Base-by-base conservation (phyloP, 2,888 invertebrate species). In the Mythimna ferrago region DNA sequence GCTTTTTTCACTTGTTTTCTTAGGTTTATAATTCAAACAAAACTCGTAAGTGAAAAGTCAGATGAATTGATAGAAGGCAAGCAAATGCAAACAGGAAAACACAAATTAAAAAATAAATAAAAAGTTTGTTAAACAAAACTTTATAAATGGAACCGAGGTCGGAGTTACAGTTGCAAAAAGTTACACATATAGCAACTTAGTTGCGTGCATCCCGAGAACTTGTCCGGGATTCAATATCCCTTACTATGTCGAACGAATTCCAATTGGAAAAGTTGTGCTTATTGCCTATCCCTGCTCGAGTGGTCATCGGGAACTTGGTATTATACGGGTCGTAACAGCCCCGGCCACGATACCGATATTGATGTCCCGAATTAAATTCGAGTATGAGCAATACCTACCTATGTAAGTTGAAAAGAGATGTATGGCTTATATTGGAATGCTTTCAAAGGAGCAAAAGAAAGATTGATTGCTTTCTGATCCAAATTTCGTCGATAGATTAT, bases 211-310 rank as follows among this genome's bases (percentile, higher is more conserved):
- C 7, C 72, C n/a, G 32, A 32, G 57, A 85, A 85, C 75, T 81
- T 76, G 53, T 68, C 79, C 76, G 78, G 79, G 65, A 85, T 88
- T 85, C 86, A 87, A 89, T 83, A 86, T 83, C 77, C 83, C 68
- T 73, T 71, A 82, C 78, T 69, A 75, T 77, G 83, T 85, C 71
- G 77, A 81, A 80, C 84, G 84, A 87, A 86, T 88, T 89, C 84
- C 85, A 87, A 90, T 90, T 88, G 90, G 85, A 88, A 90, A 90
- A 90, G 85, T 87, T 87, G 70, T 60, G 21, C 80, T 81, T 81
- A 82, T 80, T 80, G 78, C 78, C 74, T 71, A 61, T 62, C 66
- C 82, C 65, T 78, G 62, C 44, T 71, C 38, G 60, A 82, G 74
- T 74, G 79, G 79, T 57, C 81, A 74, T 54, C 71, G 70, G 21